Conservation (phyloP, 2,113 vertebrate genomes). For the Perca fluviatilis region DNA sequence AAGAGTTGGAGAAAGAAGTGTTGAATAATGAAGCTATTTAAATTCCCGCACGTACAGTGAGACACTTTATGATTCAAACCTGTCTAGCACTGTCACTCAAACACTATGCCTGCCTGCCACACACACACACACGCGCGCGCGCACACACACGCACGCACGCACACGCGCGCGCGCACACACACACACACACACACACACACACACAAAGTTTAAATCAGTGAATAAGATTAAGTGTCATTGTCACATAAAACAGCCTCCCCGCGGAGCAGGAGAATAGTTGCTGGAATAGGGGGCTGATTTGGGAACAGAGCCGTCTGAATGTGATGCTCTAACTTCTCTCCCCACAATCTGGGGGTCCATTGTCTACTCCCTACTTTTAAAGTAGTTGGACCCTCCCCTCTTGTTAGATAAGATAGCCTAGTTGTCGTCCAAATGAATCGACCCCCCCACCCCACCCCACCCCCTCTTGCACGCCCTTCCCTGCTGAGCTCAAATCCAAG, state of each 20-base stretch:
- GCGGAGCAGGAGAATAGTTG: slow-evolving; percentile 86
- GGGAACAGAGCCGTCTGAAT: slow-evolving; percentile 84
- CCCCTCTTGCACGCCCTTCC: not conserved
- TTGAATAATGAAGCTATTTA: slow-evolving; percentile 12
- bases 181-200: slow-evolving; percentile 47
- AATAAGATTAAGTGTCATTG: slow-evolving; percentile 93
- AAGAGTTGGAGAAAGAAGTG: not conserved
- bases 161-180: slow-evolving; percentile 22
- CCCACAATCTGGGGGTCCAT: slow-evolving; percentile 83
- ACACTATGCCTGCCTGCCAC: slow-evolving; percentile 11
- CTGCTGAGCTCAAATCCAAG: slow-evolving; percentile 75
- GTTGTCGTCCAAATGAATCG: slow-evolving; percentile 76
- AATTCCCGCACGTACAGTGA: slow-evolving; percentile 53
- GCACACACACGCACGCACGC: slow-evolving; percentile 13
- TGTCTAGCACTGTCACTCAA: slow-evolving; percentile 24
- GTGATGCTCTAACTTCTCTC: slow-evolving; percentile 89
- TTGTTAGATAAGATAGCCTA: slow-evolving; percentile 87
- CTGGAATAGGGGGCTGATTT: slow-evolving; percentile 81
- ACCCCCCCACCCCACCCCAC: slow-evolving; percentile 14
- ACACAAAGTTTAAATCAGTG: slow-evolving; percentile 83
- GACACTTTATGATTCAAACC: slow-evolving; percentile 28
- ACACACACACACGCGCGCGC: slow-evolving; percentile 65
- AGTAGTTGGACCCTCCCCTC: slow-evolving; percentile 86
- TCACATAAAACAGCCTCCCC: slow-evolving; percentile 91
- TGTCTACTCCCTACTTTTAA: slow-evolving; percentile 87